A percentile compares a stretch with the other conserved stretches of the same genome.
phyloP scores from a whole-genome alignment of 2,113 vertebrate genomes.

The Notothenia rossii region DNA sequence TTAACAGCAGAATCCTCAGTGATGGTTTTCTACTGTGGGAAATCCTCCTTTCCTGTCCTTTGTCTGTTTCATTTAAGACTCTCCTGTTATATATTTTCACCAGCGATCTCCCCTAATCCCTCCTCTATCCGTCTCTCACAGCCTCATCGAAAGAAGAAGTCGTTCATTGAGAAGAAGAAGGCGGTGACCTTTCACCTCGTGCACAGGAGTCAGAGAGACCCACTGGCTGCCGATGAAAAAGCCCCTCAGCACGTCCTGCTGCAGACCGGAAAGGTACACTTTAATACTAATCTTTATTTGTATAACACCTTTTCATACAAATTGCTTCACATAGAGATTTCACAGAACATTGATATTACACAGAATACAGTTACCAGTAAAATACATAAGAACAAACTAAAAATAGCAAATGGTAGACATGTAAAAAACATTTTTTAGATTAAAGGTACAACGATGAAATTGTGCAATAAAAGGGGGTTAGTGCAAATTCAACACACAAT shows the following conservation, averaged over 20 bases:
- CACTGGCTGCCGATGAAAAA: constrained; percentile 93
- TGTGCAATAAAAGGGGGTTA: too few species aligned
- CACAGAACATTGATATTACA: too few species aligned
- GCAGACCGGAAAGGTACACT: constrained; percentile 81
- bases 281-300: too few species aligned
- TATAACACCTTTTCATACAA: too few species aligned
- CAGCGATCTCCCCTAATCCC: neutral
- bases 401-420: too few species aligned
- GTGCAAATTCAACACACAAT: too few species aligned
- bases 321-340: too few species aligned
- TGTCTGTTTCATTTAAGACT: neutral
- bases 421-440: too few species aligned
- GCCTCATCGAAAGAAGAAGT: constrained; percentile 96
- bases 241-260: constrained; percentile 96
- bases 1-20: neutral
- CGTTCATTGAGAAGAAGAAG: constrained; percentile 97
- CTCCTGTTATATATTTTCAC: neutral
- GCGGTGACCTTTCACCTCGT: constrained; percentile 96
- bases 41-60: too few species aligned
- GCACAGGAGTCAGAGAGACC: constrained; percentile 96
- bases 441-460: too few species aligned
- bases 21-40: neutral
- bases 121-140: constrained; percentile 66
- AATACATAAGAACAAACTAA: too few species aligned
- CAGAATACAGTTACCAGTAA: too few species aligned